phyloP scores from a whole-genome alignment of 2,888 invertebrate species.

The Schizaphis graminum region DNA sequence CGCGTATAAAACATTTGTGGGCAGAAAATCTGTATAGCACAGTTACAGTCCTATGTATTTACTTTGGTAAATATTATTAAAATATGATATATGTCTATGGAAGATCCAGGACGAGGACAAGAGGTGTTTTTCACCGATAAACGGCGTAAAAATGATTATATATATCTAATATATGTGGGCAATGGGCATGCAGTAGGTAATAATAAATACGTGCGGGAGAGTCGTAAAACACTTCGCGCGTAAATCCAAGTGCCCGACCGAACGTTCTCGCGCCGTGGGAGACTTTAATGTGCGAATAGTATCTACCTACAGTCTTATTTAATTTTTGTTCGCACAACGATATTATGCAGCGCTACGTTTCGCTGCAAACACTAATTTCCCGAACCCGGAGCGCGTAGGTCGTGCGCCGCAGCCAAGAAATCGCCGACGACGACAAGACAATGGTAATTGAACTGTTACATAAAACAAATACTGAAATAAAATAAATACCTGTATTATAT shows the following conservation, averaged over 20 bases:
- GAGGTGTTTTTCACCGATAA: not conserved
- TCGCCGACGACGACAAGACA: not conserved
- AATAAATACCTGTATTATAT: not conserved
- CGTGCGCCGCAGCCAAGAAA: not conserved
- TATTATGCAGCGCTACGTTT: not conserved
- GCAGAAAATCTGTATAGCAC: not conserved
- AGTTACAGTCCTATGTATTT: not conserved
- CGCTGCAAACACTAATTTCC: not conserved
- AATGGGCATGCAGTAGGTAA: not conserved
- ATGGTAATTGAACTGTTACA: conserved; percentile 16
- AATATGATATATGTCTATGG: not conserved
- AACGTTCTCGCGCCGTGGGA: not conserved
- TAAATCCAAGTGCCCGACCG: not conserved
- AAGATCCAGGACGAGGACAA: not conserved
- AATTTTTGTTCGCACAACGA: not conserved
- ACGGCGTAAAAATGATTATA: not conserved
- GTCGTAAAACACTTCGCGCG: not conserved
- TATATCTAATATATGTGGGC: not conserved
- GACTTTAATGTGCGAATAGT: not conserved
- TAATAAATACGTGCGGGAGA: not conserved
- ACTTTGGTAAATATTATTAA: not conserved
- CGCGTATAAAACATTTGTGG: not conserved
- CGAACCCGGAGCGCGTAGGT: not conserved
- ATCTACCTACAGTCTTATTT: not conserved
- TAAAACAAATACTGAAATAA: not conserved